Base-by-base conservation (phyloP, 1,140 invertebrate species). In the Tenebrio molitor region DNA sequence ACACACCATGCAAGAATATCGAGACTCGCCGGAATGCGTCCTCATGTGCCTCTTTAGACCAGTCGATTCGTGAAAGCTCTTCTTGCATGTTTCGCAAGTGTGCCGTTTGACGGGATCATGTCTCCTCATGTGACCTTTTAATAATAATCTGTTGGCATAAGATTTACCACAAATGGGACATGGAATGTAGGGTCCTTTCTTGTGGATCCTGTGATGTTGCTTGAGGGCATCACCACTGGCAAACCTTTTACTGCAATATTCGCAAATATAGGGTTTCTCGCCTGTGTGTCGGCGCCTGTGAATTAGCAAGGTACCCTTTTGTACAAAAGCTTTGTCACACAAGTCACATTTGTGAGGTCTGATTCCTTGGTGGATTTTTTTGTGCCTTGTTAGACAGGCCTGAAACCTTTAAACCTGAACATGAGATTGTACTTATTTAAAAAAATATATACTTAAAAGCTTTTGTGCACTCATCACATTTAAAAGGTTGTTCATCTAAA, bases 311-410 rank as follows among this genome's bases (percentile, higher is more conserved):
- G 3, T n/a, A 10, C 15, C 44, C 4, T 83, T 82, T 16, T 82
- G 83, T 7, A 81, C 82, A 81, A 85, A 93, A 0, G 86, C 87
- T 77, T 93, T 93, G 5, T 84, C 84, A 78, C 93, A 95, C 8
- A 91, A 17, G 29, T 77, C 65, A 65, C 79, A 80, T 50, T 50
- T 17, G 68, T 71, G 14, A 76, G 72, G 7, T 77, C 71, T 70
- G 78, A 78, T n/a, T 72, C 66, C 2, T 74, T 73, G 15, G 77
- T 80, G 29, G 84, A 82, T n/a, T 82, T 77, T 44, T 77, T 75
- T 73, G 80, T 75, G 39, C 83, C 82, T 7, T 74, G 76, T 0
- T 77, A 50, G n/a, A 23, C 19, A 12, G 83, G 44, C 36, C 80
- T 82, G 4, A 73, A 78, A 41, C 41, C 78, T 77, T 78, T 80